Conservation (phyloP, 1,140 invertebrate genomes). For the Sipha flava region DNA sequence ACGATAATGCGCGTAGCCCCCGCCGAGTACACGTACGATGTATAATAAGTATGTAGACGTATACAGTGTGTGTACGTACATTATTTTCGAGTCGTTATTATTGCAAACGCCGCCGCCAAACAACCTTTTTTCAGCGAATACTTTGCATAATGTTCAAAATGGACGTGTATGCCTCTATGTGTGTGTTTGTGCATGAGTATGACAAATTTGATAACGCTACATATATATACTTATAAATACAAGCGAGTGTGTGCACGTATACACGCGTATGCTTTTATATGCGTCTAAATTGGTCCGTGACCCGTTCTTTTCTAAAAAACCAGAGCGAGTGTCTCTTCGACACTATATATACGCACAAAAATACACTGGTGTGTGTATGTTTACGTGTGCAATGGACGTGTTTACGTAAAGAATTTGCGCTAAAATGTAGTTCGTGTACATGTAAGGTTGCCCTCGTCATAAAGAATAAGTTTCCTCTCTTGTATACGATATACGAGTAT, state of each 20-base stretch:
- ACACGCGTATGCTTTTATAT: not conserved
- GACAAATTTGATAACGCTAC: not conserved
- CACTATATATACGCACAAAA: no score
- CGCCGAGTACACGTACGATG: not conserved
- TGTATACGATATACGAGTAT: not conserved
- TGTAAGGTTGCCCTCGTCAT: no score
- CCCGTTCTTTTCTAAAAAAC: not conserved
- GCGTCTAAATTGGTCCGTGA: not conserved
- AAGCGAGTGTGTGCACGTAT: not conserved
- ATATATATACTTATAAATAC: not conserved
- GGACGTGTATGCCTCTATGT: no score
- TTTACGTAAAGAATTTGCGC: no score
- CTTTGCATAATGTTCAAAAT: conserved; percentile 1
- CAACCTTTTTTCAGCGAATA: not conserved
- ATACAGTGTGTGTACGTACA: not conserved
- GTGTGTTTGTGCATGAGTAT: not conserved
- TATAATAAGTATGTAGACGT: not conserved
- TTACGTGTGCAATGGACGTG: no score
- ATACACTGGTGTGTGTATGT: no score
- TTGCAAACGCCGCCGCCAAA: not conserved
- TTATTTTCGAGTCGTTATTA: not conserved
- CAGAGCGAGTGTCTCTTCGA: no score
- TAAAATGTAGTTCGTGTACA: no score
- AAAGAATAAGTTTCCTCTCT: not conserved
- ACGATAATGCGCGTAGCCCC: not conserved